phyloP scores from a whole-genome alignment of 2,888 invertebrate species.

The Crocallis elinguaria region DNA sequence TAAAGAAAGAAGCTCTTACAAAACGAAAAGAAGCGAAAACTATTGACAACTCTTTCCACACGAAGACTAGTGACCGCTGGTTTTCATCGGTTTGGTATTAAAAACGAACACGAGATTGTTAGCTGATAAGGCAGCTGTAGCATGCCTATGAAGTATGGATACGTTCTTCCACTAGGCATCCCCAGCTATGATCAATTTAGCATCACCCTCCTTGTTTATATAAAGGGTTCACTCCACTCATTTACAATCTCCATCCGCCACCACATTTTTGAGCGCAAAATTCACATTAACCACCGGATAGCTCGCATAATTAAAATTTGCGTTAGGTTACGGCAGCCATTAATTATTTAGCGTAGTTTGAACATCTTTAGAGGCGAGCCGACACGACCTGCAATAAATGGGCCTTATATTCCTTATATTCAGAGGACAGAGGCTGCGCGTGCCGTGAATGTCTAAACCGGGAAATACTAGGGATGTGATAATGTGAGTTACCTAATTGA shows the following conservation, averaged over 20 bases:
- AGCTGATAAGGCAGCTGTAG: too few relatives aligned
- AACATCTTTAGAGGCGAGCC: constrained; percentile 64
- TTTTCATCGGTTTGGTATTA: too few relatives aligned
- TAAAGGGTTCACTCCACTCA: not conserved
- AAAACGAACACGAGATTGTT: too few relatives aligned
- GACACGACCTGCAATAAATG: constrained; percentile 74
- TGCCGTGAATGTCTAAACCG: constrained; percentile 72
- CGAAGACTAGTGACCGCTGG: too few relatives aligned
- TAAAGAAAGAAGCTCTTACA: too few relatives aligned
- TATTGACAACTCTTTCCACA: too few relatives aligned
- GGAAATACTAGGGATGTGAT: constrained; percentile 15
- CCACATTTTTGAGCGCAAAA: constrained; percentile 39
- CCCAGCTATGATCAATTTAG: not conserved
- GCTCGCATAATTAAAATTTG: constrained; percentile 71
- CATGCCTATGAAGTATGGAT: not conserved
- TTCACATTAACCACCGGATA: constrained; percentile 40
- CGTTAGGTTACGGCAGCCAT: constrained; percentile 65
- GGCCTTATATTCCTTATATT: constrained; percentile 74
- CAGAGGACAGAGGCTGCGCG: constrained; percentile 78
- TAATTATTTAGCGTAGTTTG: constrained; percentile 77
- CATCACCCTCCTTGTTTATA: constrained; percentile 2
- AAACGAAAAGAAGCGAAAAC: too few relatives aligned
- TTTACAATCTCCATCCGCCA: constrained; percentile 12
- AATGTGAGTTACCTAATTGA: not conserved
- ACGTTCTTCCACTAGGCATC: not conserved